Evolutionary conservation across 2,113 vertebrate genomes (phyloP), one percentile per base, ranked within the genome.

Genomic region (Saimiri boliviensis): DNA sequence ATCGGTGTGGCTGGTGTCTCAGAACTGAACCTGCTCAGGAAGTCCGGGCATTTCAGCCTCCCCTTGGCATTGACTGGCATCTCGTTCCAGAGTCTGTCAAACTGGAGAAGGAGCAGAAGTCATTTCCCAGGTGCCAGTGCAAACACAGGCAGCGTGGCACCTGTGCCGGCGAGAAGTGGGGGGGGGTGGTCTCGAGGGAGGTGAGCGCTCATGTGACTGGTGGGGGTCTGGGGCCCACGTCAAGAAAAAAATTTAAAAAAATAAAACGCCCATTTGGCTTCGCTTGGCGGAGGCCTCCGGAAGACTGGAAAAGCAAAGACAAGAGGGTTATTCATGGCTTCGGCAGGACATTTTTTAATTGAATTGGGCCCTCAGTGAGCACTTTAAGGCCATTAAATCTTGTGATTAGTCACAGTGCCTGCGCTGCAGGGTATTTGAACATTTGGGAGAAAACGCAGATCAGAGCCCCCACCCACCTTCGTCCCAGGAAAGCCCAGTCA

Each of bases 1-100:
- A 56, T 77, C 0, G 93, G 47, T 6, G 97, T 81, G 2, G 1
- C 77, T 9, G 9, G 17, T 8, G 54, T 66, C 81, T 96, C 97
- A 0, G 32, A 17, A 76, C 88, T 95, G 96, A 98, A 98, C 60
- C 66, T 97, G 95, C 96, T 98, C 91, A 99, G 97, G 92, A 99
- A 98, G 47, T 99, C 97, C 35, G 83, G 97, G 94, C 98, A 98
- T 49, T 98, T 97, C 90, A 99, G 92, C 73, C 58, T 90, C 7
- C 98, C 98, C 82, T 95, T 96, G 40, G 97, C 8, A 0, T 96
- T 98, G 45, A 98, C 86, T 0, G 99, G 98, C 85, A 99, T 96
- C 42, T 96, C 92, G 35, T 83, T 97, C 98, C 99, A 99, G 83
- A 99, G 98, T 91, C 97, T 97, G 96, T 99, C 98, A 95, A 99